phyloP scores from a whole-genome alignment of 2,797 vertebrate species.

The Helicolenus hilgendorfi region DNA sequence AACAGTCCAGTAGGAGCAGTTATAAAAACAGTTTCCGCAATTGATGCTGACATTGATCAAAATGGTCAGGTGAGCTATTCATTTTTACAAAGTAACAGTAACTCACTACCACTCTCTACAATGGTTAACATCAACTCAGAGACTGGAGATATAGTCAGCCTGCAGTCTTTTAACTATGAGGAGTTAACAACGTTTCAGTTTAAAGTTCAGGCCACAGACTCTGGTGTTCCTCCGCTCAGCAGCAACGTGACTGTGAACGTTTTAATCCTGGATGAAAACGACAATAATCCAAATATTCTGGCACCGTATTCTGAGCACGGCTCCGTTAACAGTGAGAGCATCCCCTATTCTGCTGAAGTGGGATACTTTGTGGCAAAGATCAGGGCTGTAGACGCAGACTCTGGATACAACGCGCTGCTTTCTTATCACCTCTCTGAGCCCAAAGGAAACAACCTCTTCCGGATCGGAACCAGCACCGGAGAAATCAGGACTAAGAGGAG shows the following conservation, averaged over 20 bases:
- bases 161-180: constrained; percentile 69
- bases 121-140: constrained; percentile 79
- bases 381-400: constrained; percentile 82
- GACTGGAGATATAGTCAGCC: constrained; percentile 52
- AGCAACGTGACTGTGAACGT: constrained; percentile 85
- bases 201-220: constrained; percentile 68
- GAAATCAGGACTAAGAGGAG: constrained; percentile 39
- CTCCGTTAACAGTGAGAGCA: constrained; percentile 67
- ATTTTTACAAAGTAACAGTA: constrained; percentile 35
- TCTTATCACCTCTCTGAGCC: constrained; percentile 61
- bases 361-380: constrained; percentile 69
- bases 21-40: constrained; percentile 77
- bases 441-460: constrained; percentile 58
- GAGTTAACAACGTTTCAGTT: constrained; percentile 66
- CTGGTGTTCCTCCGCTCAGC: constrained; percentile 50
- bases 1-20: constrained; percentile 81
- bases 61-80: constrained; percentile 83
- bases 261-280: constrained; percentile 29
- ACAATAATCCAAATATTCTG: constrained; percentile 5
- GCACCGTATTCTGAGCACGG: constrained; percentile 14
- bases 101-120: neutral
- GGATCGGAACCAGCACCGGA: constrained; percentile 50
- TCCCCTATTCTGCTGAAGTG: constrained; percentile 87
- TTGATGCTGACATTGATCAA: constrained; percentile 80
- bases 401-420: constrained; percentile 52